Percentiles rank a stretch among this genome's conserved stretches.
Evolutionary conservation across 1,140 invertebrate species (phyloP).

Genomic region (Leptonema lineaticorne): DNA sequence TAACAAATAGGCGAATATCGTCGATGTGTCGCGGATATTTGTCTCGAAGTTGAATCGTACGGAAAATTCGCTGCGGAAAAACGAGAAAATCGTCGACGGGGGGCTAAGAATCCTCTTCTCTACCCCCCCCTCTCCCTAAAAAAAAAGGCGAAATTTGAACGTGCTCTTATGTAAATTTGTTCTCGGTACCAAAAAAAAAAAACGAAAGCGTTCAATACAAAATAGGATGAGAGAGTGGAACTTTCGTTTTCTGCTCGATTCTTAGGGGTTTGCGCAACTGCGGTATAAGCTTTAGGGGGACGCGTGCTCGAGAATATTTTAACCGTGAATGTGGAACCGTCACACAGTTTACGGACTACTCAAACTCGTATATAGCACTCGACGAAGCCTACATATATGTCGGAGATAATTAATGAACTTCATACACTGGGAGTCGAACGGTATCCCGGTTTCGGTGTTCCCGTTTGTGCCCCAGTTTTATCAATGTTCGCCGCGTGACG

Average conservation of each 20-base stretch:
- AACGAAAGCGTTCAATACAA: conserved; percentile 8
- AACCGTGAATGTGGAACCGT: not conserved
- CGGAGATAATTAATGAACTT: conserved; percentile 22
- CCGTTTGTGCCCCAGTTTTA: too few species aligned
- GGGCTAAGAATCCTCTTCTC: too few species aligned
- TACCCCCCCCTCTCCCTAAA: not conserved
- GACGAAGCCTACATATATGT: not conserved
- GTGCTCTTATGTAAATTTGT: conserved; percentile 10
- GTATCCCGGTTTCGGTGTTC: too few species aligned
- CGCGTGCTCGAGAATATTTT: conserved; percentile 23
- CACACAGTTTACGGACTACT: not conserved
- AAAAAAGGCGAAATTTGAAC: not conserved
- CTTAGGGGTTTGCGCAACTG: not conserved
- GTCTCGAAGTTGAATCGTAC: not conserved
- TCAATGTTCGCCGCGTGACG: too few species aligned
- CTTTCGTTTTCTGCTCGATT: conserved; percentile 16
- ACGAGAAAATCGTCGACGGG: too few species aligned
- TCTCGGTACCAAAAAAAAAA: not conserved
- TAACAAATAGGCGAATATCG: too few species aligned
- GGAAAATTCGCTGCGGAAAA: not conserved
- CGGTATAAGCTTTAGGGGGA: conserved; percentile 2
- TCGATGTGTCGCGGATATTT: too few species aligned
- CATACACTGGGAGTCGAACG: not conserved
- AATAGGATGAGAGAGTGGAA: not conserved
- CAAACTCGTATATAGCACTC: not conserved